Percentiles rank a stretch among this genome's conserved stretches.
Conservation (phyloP, 2,113 vertebrate genomes). For the Seriola rivoliana region DNA sequence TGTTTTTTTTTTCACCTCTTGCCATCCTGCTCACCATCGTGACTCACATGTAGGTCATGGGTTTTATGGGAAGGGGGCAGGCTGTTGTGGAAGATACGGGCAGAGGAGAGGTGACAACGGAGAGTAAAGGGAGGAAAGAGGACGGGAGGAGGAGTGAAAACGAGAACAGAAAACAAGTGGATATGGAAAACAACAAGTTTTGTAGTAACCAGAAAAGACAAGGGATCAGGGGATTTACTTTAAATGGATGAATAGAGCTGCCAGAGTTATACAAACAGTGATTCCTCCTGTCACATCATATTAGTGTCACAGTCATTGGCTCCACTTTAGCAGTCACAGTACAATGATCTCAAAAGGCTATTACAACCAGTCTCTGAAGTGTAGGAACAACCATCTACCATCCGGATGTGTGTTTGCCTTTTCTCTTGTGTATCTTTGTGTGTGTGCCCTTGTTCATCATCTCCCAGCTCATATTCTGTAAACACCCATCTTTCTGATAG, state of each 20-base stretch:
- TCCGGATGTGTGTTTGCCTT: not conserved
- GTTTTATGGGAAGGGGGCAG: slow-evolving; percentile 48
- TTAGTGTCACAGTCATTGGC: not conserved
- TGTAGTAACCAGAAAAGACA: not conserved
- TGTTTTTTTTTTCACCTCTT: slow-evolving; percentile 35
- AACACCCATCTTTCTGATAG: not conserved
- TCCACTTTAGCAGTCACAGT: not conserved
- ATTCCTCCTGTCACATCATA: not conserved
- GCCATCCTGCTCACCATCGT: not conserved
- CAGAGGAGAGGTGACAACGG: not conserved
- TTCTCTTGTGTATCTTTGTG: not conserved
- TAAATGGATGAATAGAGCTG: not conserved
- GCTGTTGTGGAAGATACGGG: slow-evolving; percentile 18
- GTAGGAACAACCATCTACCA: not conserved
- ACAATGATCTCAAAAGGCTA: slow-evolving; percentile 5
- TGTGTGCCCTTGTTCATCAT: slow-evolving; percentile 4
- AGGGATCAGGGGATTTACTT: not conserved
- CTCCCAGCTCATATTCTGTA: not conserved
- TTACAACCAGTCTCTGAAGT: not conserved
- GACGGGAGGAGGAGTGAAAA: not conserved
- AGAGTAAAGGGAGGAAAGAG: not conserved
- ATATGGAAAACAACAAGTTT: not conserved
- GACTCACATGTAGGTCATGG: slow-evolving; percentile 53
- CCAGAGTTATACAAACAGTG: not conserved
- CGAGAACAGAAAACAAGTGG: not conserved